Percentiles rank a stretch among this genome's conserved stretches.
Conservation (phyloP, 2,797 vertebrate species). For the Paratrypauchen microcephalus region DNA sequence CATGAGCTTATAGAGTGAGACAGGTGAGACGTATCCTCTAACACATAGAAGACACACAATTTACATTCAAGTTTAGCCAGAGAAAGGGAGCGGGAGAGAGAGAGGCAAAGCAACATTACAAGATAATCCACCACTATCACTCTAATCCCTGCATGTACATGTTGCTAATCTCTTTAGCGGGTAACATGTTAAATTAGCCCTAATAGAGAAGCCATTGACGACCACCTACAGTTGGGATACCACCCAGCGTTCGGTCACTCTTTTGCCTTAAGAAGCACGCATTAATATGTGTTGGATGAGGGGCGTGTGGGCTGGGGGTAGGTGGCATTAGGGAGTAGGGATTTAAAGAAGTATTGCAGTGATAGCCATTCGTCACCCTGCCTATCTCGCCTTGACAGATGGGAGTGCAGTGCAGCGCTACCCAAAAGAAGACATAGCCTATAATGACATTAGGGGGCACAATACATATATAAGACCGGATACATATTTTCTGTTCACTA, state of each 20-base stretch:
- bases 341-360: slow-evolving; percentile 54
- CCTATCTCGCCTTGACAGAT: slow-evolving; percentile 77
- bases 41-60: slow-evolving; percentile 35
- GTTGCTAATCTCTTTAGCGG: slow-evolving; percentile 76
- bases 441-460: slow-evolving; percentile 81
- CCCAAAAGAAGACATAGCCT: slow-evolving; percentile 74
- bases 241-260: slow-evolving; percentile 76
- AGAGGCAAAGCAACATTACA: slow-evolving; percentile 58
- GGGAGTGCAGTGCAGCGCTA: slow-evolving; percentile 64
- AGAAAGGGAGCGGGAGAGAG: slow-evolving; percentile 29
- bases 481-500: slow-evolving; percentile 62
- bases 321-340: slow-evolving; percentile 49
- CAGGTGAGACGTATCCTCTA: slow-evolving; percentile 65
- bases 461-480: slow-evolving; percentile 67
- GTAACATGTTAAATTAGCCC: slow-evolving; percentile 78
- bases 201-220: slow-evolving; percentile 69
- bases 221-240: slow-evolving; percentile 69
- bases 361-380: slow-evolving; percentile 75
- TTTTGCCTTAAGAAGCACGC: slow-evolving; percentile 52
- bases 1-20: slow-evolving; percentile 71
- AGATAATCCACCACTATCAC: slow-evolving; percentile 70
- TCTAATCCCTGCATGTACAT: slow-evolving; percentile 77
- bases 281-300: slow-evolving; percentile 34
- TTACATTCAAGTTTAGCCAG: slow-evolving; percentile 62
- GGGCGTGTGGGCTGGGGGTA: slow-evolving; percentile 15